phyloP scores from a whole-genome alignment of 2,888 invertebrate genomes.

The Drosophila affinis region DNA sequence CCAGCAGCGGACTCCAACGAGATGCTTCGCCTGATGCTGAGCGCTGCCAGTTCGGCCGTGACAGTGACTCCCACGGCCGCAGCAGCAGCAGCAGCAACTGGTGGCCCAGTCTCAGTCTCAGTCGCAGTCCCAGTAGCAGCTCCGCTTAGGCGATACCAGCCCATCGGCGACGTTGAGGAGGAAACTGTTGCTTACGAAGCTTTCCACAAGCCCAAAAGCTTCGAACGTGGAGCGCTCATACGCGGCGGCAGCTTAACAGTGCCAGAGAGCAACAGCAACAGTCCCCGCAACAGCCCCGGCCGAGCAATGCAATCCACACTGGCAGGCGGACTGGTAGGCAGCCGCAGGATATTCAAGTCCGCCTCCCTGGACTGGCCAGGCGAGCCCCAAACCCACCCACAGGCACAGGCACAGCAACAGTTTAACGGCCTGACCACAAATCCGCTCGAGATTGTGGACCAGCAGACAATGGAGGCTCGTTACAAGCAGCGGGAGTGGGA shows the following conservation, averaged over 20 bases:
- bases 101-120: slow-evolving; percentile 20
- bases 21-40: slow-evolving; percentile 82
- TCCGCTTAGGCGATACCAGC: slow-evolving; percentile 52
- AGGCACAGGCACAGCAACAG: slow-evolving; percentile 41
- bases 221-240: slow-evolving; percentile 69
- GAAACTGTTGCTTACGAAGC: slow-evolving; percentile 82
- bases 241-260: slow-evolving; percentile 67
- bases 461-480: slow-evolving; percentile 56
- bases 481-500: slow-evolving; percentile 47
- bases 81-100: slow-evolving; percentile 67
- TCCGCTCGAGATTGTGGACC: slow-evolving; percentile 56
- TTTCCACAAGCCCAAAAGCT: slow-evolving; percentile 80
- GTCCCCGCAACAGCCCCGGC: slow-evolving; percentile 41
- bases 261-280: slow-evolving; percentile 57
- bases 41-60: slow-evolving; percentile 81
- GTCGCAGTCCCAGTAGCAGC: background rate
- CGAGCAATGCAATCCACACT: slow-evolving; percentile 58
- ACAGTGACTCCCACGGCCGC: slow-evolving; percentile 65
- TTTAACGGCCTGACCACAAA: slow-evolving; percentile 60
- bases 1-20: slow-evolving; percentile 80
- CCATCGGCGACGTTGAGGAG: slow-evolving; percentile 53
- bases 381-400: slow-evolving; percentile 29
- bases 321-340: slow-evolving; percentile 33
- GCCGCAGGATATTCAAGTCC: slow-evolving; percentile 69
- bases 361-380: slow-evolving; percentile 68